Conservation (phyloP, 2,113 vertebrate genomes). For the Mohoua ochrocephala region DNA sequence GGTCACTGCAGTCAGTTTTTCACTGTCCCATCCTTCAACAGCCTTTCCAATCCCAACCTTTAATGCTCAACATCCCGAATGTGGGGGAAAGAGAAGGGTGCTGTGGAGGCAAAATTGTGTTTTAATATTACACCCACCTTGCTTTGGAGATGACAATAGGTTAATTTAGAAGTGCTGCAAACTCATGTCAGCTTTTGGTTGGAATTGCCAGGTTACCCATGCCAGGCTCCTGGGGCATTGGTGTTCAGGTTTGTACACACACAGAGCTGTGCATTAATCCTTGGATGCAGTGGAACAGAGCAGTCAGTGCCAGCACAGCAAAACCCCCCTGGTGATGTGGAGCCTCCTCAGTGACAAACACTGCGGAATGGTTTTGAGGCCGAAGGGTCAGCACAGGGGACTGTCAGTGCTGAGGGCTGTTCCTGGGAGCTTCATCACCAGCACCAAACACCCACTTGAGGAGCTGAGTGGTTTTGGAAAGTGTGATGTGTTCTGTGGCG, state of each 20-base stretch:
- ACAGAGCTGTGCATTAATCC: fast-evolving
- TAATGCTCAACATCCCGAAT: background rate
- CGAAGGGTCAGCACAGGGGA: background rate
- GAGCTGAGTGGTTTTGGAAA: background rate
- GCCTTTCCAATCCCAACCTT: background rate
- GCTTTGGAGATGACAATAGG: background rate
- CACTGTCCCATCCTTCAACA: background rate
- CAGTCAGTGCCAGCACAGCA: background rate
- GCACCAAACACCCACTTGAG: background rate
- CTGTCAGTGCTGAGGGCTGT: background rate
- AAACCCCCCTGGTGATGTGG: background rate
- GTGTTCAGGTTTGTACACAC: background rate
- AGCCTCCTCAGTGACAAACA: background rate
- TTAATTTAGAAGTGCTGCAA: background rate
- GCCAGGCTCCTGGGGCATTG: background rate
- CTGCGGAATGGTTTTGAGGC: background rate
- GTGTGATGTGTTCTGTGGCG: background rate
- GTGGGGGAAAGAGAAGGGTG: background rate
- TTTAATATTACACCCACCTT: background rate
- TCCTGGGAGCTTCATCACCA: background rate
- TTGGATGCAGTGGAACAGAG: background rate
- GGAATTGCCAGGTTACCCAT: background rate
- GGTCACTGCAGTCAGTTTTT: background rate
- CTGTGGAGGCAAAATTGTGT: background rate
- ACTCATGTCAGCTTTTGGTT: background rate